These are phyloP conservation scores for Cricetomys ansorgei DNA, from an alignment of 2,113 vertebrate genomes.

Conservation along the genomic window DNA sequence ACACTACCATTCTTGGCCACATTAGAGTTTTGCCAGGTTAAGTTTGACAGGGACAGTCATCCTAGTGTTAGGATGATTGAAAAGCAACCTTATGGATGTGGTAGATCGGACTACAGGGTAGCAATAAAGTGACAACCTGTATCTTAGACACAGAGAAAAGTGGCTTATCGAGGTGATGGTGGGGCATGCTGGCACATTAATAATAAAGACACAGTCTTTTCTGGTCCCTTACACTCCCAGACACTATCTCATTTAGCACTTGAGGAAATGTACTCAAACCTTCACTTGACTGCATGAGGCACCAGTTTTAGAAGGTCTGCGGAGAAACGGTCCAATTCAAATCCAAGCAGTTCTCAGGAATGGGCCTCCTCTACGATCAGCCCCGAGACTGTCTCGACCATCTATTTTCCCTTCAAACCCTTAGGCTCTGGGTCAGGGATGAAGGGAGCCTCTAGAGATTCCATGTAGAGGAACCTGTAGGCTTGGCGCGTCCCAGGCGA, in stretches of 20 bases:
- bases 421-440: neutral
- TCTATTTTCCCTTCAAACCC: neutral
- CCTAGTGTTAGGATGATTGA: neutral
- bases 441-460: neutral
- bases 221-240: neutral
- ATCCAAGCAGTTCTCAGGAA: neutral
- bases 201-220: neutral
- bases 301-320: neutral
- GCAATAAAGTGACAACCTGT: neutral
- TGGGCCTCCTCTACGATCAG: neutral
- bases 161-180: neutral
- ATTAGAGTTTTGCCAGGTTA: neutral
- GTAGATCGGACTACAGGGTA: neutral
- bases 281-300: neutral
- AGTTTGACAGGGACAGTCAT: neutral
- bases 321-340: neutral
- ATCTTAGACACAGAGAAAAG: neutral
- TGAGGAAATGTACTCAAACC: neutral
- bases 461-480: slow-evolving; percentile 61
- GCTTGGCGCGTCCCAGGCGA: neutral
- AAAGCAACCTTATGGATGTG: slow-evolving; percentile 13
- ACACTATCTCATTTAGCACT: slow-evolving; percentile 8
- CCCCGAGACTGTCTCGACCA: neutral
- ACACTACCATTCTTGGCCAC: neutral
- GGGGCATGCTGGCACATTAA: neutral